Conservation (phyloP, 2,797 vertebrate genomes). For the Pangasius djambal region DNA sequence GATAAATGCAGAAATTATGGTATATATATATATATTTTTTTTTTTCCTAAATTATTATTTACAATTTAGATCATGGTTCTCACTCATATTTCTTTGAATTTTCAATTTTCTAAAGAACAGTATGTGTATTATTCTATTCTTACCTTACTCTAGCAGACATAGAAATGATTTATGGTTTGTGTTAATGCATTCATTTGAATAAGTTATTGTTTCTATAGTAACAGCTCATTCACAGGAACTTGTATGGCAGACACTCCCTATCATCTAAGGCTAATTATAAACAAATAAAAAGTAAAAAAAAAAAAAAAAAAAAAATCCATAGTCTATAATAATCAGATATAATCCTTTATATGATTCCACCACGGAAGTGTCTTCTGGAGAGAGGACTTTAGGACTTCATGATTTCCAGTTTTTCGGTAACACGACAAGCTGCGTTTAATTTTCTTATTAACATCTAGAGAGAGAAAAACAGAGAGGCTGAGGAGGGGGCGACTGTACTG, state of each 20-base stretch:
- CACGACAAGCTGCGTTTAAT: not conserved
- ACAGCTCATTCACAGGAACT: constrained; percentile 3
- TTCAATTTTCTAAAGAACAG: too few species aligned
- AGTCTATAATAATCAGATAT: not conserved
- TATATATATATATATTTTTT: too few species aligned
- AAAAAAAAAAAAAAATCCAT: not conserved
- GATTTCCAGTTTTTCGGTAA: not conserved
- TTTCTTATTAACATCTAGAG: not conserved
- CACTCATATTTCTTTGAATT: not conserved
- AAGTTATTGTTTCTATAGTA: constrained; percentile 16
- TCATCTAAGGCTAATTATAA: not conserved
- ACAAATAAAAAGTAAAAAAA: not conserved
- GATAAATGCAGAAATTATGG: not conserved
- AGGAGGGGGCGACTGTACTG: not conserved
- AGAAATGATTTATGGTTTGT: not conserved
- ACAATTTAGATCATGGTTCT: not conserved
- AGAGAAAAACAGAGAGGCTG: not conserved
- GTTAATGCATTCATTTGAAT: not conserved
- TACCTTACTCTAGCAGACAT: not conserved
- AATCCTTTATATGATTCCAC: not conserved
- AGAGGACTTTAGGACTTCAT: not conserved
- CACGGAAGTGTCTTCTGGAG: not conserved
- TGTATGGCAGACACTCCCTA: not conserved
- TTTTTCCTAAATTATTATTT: not conserved
- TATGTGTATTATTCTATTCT: not conserved